A percentile compares a stretch with the other conserved stretches of the same genome.
Evolutionary conservation across 1,140 invertebrate genomes (phyloP).

Genomic region (Penaeus japonicus): DNA sequence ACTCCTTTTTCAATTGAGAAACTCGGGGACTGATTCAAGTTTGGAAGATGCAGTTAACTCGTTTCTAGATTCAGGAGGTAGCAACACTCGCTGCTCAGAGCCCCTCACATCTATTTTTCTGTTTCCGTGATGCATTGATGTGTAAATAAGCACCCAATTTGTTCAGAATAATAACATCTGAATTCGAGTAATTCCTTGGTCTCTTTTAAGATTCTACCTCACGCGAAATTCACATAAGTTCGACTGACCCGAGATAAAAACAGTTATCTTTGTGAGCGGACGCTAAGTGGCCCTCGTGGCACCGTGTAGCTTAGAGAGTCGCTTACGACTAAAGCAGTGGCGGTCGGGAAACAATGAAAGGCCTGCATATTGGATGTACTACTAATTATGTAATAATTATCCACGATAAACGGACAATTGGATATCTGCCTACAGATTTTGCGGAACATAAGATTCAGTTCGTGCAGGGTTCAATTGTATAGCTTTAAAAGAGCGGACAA

Average conservation of each 20-base stretch:
- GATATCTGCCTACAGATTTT: no score
- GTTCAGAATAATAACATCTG: no score
- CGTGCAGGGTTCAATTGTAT: no score
- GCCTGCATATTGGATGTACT: neutral
- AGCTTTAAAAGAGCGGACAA: no score
- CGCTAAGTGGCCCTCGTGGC: neutral
- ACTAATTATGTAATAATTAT: no score
- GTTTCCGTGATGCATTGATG: no score
- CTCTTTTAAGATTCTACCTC: neutral
- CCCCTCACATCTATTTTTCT: no score
- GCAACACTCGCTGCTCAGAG: neutral
- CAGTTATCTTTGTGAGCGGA: neutral
- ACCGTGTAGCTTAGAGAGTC: neutral
- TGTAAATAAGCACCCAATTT: no score
- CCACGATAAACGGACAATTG: neutral
- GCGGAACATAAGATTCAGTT: no score
- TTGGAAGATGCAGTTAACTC: neutral
- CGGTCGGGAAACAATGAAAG: neutral
- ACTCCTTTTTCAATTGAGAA: constrained; percentile 2
- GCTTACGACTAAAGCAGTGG: neutral
- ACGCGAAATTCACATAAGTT: neutral
- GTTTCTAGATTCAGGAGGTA: neutral
- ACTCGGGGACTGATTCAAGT: neutral
- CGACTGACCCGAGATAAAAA: neutral
- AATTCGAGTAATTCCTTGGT: neutral